These are phyloP conservation scores for Brenthis daphne DNA, from an alignment of 2,888 invertebrate genomes.

Conservation along the genomic window DNA sequence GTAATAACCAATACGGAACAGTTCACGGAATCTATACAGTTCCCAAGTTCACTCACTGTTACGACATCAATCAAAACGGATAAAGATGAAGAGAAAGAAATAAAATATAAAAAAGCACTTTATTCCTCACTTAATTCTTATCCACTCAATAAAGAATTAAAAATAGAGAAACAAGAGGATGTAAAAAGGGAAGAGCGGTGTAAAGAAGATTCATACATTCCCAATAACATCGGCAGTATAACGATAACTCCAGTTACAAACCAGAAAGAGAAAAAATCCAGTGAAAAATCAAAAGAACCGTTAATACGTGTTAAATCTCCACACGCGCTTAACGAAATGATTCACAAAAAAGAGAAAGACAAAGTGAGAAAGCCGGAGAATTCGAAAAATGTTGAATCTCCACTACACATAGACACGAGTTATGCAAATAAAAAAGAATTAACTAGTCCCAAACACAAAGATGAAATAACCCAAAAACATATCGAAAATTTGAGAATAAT, in stretches of 20 bases:
- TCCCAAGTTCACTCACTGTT: conserved; percentile 74
- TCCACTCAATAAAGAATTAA: conserved; percentile 58
- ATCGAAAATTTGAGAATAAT: conserved; percentile 65
- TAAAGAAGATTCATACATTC: conserved; percentile 65
- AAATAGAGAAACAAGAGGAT: conserved; percentile 60
- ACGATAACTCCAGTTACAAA: conserved; percentile 72
- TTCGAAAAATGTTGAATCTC: conserved; percentile 30
- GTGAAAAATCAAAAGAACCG: conserved; percentile 54
- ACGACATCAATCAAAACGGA: conserved; percentile 58
- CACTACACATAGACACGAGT: conserved; percentile 61
- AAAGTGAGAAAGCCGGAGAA: conserved; percentile 48
- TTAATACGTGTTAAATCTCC: conserved; percentile 73
- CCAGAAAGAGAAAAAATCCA: conserved; percentile 57
- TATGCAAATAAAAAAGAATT: conserved; percentile 57
- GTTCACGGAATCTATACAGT: conserved; percentile 65
- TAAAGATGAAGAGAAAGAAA: conserved; percentile 49
- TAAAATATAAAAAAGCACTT: conserved; percentile 47
- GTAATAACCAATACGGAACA: conserved; percentile 35
- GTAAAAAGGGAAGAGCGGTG: conserved; percentile 53
- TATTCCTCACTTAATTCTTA: conserved; percentile 51
- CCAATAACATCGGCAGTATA: conserved; percentile 72
- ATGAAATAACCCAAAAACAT: conserved; percentile 63
- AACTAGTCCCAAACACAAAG: conserved; percentile 59
- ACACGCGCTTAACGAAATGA: conserved; percentile 72
- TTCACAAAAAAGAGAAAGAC: conserved; percentile 51